These are phyloP conservation scores for Scyliorhinus canicula DNA, from an alignment of 2,797 vertebrate species.

Conservation along the genomic window DNA sequence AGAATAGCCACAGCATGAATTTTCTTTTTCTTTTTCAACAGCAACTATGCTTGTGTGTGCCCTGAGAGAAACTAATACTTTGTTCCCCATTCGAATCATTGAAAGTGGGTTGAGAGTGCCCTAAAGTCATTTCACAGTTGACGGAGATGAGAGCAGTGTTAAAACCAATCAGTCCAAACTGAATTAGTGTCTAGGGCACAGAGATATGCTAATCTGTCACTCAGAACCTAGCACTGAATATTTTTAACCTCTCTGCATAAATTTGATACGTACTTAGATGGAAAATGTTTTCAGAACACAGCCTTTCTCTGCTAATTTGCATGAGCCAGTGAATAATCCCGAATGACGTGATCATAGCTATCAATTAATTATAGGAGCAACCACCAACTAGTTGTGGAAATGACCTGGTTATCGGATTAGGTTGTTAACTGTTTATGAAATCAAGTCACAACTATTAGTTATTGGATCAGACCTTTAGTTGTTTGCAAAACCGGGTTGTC, in stretches of 20 bases:
- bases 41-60: background rate
- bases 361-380: background rate
- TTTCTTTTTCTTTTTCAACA: background rate
- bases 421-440: background rate
- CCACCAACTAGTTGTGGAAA: background rate
- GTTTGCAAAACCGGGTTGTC: no score
- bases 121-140: constrained; percentile 33
- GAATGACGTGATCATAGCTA: background rate
- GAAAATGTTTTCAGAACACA: constrained; percentile 7
- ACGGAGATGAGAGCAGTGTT: constrained; percentile 12
- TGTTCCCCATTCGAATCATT: constrained; percentile 12
- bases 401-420: background rate
- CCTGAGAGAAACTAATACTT: background rate
- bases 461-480: background rate
- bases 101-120: constrained; percentile 23
- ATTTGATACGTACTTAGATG: background rate
- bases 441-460: background rate
- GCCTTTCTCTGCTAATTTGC: background rate
- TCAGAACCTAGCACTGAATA: background rate
- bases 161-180: constrained; percentile 7
- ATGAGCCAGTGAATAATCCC: background rate
- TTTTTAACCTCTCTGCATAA: background rate
- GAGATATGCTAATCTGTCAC: constrained; percentile 20
- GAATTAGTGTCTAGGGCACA: background rate
- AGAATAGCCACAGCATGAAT: background rate